Conservation (phyloP, 2,888 invertebrate species). For the Oligia fasciuncula region DNA sequence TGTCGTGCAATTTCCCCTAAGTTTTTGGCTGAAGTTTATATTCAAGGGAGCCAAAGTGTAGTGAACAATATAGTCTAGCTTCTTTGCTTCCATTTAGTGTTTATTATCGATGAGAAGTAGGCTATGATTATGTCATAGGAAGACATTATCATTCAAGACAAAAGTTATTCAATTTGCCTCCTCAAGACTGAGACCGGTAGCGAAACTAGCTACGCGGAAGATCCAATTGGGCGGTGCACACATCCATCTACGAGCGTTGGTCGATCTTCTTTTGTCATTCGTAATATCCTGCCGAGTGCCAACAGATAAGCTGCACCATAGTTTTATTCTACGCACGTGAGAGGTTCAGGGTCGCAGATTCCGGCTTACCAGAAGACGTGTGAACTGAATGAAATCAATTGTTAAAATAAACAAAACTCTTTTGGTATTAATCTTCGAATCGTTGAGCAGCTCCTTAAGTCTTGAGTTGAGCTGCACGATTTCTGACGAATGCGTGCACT, state of each 20-base stretch:
- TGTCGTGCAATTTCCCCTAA: slow-evolving; percentile 9
- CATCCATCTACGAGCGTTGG: background rate
- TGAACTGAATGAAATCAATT: background rate
- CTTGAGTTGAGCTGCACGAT: too few species aligned
- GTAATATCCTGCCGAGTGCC: background rate
- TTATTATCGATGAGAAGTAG: background rate
- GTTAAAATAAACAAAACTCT: background rate
- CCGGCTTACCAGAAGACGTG: background rate
- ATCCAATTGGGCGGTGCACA: background rate
- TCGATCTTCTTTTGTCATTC: background rate
- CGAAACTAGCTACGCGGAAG: background rate
- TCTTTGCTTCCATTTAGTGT: background rate
- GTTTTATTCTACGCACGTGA: background rate
- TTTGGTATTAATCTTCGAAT: too few species aligned
- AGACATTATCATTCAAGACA: background rate
- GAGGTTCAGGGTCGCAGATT: background rate
- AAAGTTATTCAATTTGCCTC: background rate
- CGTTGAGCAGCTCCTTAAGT: too few species aligned
- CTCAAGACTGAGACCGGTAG: background rate
- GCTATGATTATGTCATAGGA: too few species aligned
- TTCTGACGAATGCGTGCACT: too few species aligned
- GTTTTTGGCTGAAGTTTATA: background rate
- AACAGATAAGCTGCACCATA: background rate
- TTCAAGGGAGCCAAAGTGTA: background rate
- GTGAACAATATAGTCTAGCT: background rate